Percentiles rank a stretch among this genome's conserved stretches.
Conservation (phyloP, 2,888 invertebrate species). For the Chydorus sphaericus region DNA sequence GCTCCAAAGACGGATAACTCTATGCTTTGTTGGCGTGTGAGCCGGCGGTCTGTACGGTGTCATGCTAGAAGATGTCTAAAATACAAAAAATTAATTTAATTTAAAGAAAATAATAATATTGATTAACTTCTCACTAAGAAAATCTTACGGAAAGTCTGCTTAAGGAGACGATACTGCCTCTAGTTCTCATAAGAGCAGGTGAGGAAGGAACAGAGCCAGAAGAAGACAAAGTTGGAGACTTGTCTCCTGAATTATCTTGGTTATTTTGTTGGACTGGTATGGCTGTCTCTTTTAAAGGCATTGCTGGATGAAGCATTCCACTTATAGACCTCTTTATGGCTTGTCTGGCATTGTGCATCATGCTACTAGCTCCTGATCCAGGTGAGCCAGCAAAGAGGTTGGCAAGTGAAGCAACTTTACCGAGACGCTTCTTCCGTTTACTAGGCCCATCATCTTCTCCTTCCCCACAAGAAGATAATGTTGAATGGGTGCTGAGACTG, state of each 20-base stretch:
- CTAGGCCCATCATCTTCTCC: conserved; percentile 9
- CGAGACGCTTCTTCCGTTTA: conserved; percentile 12
- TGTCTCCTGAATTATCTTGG: too few species aligned
- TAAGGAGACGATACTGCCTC: conserved; percentile 12
- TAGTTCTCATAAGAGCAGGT: conserved; percentile 1
- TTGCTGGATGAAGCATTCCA: conserved; percentile 11
- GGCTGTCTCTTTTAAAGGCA: background rate
- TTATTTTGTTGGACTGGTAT: background rate
- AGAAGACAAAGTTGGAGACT: conserved; percentile 6
- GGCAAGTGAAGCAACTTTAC: conserved; percentile 15
- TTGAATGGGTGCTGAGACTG: background rate
- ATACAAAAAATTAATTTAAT: background rate
- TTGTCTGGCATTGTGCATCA: conserved; percentile 11
- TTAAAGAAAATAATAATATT: background rate
- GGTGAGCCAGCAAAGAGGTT: conserved; percentile 12
- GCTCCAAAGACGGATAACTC: conserved; percentile 14
- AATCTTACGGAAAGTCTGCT: conserved; percentile 6
- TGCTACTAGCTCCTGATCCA: too few species aligned
- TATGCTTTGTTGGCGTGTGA: conserved; percentile 10
- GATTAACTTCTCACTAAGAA: background rate
- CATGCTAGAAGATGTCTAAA: conserved; percentile 4
- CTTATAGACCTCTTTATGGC: conserved; percentile 15
- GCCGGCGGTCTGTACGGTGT: conserved; percentile 13
- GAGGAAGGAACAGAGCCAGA: background rate
- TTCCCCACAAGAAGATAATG: background rate